Evolutionary conservation across 2,888 invertebrate genomes (phyloP).

Genomic region (Thecocarcelia acutangulata): DNA sequence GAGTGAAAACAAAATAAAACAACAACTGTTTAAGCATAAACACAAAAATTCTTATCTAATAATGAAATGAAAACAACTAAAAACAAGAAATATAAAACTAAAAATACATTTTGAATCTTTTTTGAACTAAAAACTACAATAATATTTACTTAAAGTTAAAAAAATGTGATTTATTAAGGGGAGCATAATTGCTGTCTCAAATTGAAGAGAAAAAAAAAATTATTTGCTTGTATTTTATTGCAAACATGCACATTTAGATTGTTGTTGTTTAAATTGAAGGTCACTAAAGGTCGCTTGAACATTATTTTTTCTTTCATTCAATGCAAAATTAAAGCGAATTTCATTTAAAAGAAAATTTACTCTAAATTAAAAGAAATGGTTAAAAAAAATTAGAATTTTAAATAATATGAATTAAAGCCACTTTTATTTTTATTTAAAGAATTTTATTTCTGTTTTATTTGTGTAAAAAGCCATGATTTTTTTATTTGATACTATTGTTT

Average conservation of each 20-base stretch:
- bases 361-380: not conserved
- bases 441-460: not conserved
- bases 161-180: not conserved
- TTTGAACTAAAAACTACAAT: slow-evolving; percentile 6
- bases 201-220: slow-evolving; percentile 40
- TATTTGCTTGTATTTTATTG: slow-evolving; percentile 16
- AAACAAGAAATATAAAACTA: slow-evolving; percentile 1
- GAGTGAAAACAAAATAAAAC: slow-evolving; percentile 1
- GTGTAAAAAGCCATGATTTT: slow-evolving; percentile 56
- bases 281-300: slow-evolving; percentile 66
- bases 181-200: slow-evolving; percentile 37
- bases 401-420: slow-evolving; percentile 41
- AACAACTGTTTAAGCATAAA: not conserved
- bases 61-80: slow-evolving; percentile 1
- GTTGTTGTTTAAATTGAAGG: slow-evolving; percentile 59
- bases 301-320: slow-evolving; percentile 37
- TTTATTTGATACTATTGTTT: slow-evolving; percentile 23
- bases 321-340: slow-evolving; percentile 17
- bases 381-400: not conserved
- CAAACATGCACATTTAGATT: slow-evolving; percentile 14
- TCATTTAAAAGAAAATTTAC: not conserved
- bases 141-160: slow-evolving; percentile 3
- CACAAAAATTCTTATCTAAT: slow-evolving; percentile 39
- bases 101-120: not conserved
- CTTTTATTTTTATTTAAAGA: slow-evolving; percentile 23